These are phyloP conservation scores for Pandemis heparana DNA, from an alignment of 2,888 invertebrate genomes.

Conservation along the genomic window DNA sequence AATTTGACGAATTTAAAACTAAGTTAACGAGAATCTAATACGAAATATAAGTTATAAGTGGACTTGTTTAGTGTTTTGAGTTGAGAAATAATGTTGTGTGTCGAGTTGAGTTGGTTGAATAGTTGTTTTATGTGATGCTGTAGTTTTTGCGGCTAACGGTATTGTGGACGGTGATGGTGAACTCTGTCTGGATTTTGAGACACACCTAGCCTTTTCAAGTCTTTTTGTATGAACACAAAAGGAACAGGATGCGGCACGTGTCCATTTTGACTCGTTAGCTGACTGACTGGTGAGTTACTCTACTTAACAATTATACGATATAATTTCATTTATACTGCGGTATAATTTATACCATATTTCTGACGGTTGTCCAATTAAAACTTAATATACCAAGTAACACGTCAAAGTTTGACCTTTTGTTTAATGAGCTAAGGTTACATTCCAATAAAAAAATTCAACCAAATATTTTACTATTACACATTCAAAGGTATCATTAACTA, in stretches of 20 bases:
- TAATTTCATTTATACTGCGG: neutral
- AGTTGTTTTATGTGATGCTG: slow-evolving; percentile 55
- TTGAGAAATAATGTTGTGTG: slow-evolving; percentile 45
- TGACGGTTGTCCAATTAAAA: neutral
- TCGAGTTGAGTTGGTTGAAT: slow-evolving; percentile 46
- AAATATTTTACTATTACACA: neutral
- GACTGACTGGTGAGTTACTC: slow-evolving; percentile 49
- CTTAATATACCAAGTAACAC: neutral
- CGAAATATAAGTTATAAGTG: slow-evolving; percentile 43
- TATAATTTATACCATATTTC: neutral
- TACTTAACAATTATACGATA: neutral
- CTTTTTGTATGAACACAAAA: slow-evolving; percentile 57
- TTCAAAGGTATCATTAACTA: neutral
- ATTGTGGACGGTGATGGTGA: slow-evolving; percentile 67
- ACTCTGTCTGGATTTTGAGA: slow-evolving; percentile 70
- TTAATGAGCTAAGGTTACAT: neutral
- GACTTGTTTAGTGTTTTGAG: slow-evolving; percentile 38
- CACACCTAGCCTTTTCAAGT: slow-evolving; percentile 67
- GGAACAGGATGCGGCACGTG: slow-evolving; percentile 68
- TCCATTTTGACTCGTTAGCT: slow-evolving; percentile 55
- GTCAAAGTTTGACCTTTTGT: neutral
- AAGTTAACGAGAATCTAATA: slow-evolving; percentile 43
- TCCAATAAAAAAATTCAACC: neutral
- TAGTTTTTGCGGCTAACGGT: slow-evolving; percentile 69
- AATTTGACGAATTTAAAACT: slow-evolving; percentile 21